A percentile compares a stretch with the other conserved stretches of the same genome.
Conservation (phyloP, 2,113 vertebrate genomes). For the Micromys minutus region DNA sequence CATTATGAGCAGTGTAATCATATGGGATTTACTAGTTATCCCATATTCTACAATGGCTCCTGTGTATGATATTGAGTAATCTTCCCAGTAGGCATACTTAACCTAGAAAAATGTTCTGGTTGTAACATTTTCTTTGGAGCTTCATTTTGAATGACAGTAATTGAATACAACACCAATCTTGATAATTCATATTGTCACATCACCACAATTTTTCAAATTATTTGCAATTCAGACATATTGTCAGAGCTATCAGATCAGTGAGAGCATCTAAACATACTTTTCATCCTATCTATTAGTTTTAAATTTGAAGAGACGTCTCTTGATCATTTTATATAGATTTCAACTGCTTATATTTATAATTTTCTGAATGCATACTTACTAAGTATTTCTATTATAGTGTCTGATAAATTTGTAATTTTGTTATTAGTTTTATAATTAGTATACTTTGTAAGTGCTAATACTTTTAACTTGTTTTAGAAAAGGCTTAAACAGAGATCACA, state of each 20-base stretch:
- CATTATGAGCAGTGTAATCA: background rate
- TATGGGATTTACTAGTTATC: background rate
- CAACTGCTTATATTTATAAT: background rate
- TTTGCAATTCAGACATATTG: background rate
- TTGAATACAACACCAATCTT: background rate
- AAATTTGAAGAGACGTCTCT: background rate
- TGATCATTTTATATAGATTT: background rate
- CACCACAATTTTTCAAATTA: background rate
- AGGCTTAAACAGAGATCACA: background rate
- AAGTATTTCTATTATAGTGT: background rate
- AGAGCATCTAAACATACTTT: background rate
- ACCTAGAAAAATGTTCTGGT: background rate
- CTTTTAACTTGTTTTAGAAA: background rate
- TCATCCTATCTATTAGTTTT: background rate
- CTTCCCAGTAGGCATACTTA: background rate
- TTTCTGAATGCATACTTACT: background rate
- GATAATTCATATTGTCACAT: background rate
- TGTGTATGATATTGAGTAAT: background rate
- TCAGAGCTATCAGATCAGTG: background rate
- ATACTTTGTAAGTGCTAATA: background rate
- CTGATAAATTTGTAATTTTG: background rate
- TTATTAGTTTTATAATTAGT: background rate
- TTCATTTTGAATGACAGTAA: constrained; percentile 4
- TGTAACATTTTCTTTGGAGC: background rate
- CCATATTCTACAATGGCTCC: background rate